Evolutionary conservation across 2,113 vertebrate species (phyloP).

Genomic region (Oryzias melastigma): DNA sequence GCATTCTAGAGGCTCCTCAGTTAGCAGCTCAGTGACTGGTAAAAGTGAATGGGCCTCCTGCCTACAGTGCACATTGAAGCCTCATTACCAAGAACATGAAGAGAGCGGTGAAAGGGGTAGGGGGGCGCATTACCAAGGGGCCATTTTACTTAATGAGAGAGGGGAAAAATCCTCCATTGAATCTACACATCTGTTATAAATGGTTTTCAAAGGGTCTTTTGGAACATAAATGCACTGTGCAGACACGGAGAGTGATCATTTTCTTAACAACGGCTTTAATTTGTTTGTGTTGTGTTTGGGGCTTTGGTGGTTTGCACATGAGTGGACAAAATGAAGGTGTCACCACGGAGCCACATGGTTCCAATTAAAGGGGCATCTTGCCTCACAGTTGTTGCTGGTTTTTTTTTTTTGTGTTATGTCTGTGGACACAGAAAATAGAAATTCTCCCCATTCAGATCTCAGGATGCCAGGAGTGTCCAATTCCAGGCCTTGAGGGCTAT

Average conservation of each 20-base stretch:
- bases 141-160: conserved; percentile 38
- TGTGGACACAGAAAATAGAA: conserved; percentile 23
- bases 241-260: background rate
- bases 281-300: conserved; percentile 15
- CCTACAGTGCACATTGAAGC: conserved; percentile 37
- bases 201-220: conserved; percentile 11
- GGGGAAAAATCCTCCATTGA: conserved; percentile 14
- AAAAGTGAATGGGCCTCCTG: conserved; percentile 31
- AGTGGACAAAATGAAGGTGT: conserved; percentile 17
- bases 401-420: conserved; percentile 42
- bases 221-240: conserved; percentile 9
- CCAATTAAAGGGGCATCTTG: conserved; percentile 35
- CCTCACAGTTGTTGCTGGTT: conserved; percentile 28
- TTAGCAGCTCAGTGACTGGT: conserved; percentile 34
- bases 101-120: conserved; percentile 24
- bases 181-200: conserved; percentile 8
- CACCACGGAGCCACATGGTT: conserved; percentile 27
- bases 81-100: conserved; percentile 49
- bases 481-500: background rate
- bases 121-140: conserved; percentile 24
- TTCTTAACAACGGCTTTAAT: conserved; percentile 11
- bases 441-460: conserved; percentile 5
- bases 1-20: conserved; percentile 26
- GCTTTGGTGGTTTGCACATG: background rate
- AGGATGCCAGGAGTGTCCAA: conserved; percentile 1